A percentile compares a stretch with the other conserved stretches of the same genome.
Evolutionary conservation across 2,888 invertebrate genomes (phyloP).

Genomic region (Sarcophaga variegata): DNA sequence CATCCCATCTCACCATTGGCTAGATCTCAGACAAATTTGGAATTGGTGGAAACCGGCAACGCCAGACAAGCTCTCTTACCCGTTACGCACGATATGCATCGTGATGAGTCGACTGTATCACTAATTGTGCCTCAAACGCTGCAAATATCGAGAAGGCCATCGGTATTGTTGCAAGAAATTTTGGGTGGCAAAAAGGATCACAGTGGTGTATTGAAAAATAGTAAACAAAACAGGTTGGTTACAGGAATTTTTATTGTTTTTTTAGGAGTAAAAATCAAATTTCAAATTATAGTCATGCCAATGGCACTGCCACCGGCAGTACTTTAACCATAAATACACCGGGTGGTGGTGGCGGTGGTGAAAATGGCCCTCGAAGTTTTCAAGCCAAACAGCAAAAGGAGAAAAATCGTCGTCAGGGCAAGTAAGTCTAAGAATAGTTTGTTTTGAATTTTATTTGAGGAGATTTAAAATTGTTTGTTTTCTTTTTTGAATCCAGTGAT

Average conservation of each 20-base stretch:
- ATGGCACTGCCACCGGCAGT: conserved; percentile 76
- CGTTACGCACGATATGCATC: conserved; percentile 71
- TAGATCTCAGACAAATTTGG: conserved; percentile 79
- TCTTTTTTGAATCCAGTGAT: conserved; percentile 82
- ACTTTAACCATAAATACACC: conserved; percentile 76
- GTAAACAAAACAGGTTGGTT: conserved; percentile 76
- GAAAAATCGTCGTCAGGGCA: conserved; percentile 82
- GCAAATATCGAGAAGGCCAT: conserved; percentile 80
- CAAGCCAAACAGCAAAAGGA: conserved; percentile 79
- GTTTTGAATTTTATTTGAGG: not conserved
- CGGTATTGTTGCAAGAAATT: conserved; percentile 80
- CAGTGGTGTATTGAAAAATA: conserved; percentile 71
- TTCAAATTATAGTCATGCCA: conserved; percentile 70
- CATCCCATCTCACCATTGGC: conserved; percentile 79
- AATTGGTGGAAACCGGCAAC: conserved; percentile 74
- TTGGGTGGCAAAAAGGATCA: conserved; percentile 75
- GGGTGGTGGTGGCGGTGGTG: conserved; percentile 71
- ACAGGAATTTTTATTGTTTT: not conserved
- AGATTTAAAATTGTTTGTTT: not conserved
- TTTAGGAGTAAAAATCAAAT: not conserved
- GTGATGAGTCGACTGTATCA: conserved; percentile 76
- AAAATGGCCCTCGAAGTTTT: conserved; percentile 76
- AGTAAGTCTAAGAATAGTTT: conserved; percentile 79
- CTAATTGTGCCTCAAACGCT: conserved; percentile 75
- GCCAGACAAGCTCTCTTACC: conserved; percentile 75